phyloP scores from a whole-genome alignment of 2,113 vertebrate genomes.

The Bombycilla garrulus region DNA sequence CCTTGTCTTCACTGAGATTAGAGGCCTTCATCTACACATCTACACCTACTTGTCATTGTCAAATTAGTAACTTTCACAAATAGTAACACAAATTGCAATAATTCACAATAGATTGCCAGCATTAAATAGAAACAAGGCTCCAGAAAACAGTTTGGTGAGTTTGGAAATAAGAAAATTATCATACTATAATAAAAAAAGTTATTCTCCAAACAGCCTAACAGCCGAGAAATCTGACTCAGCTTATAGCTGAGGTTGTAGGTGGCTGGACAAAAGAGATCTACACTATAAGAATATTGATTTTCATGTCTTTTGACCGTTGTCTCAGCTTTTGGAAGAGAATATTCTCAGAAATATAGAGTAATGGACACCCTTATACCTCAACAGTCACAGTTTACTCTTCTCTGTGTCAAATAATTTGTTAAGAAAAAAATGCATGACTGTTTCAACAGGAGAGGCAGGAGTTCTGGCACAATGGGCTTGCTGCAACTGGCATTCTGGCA shows the following conservation, averaged over 20 bases:
- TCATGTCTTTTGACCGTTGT: neutral
- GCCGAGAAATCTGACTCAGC: neutral
- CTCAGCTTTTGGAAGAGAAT: neutral
- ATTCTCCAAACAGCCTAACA: neutral
- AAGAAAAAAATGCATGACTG: neutral
- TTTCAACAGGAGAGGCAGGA: neutral
- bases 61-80: neutral
- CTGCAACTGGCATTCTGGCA: neutral
- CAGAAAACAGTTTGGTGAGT: neutral
- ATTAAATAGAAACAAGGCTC: neutral
- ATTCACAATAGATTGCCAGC: neutral
- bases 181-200: neutral
- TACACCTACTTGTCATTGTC: neutral
- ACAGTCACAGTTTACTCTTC: neutral
- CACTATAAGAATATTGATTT: neutral
- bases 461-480: accelerated
- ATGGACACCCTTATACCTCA: neutral
- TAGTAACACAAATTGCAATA: neutral
- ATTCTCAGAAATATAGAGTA: neutral
- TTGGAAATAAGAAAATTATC: neutral
- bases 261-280: neutral
- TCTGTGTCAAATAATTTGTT: neutral
- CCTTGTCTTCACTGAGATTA: neutral
- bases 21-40: neutral
- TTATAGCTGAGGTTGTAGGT: neutral